phyloP scores from a whole-genome alignment of 2,113 vertebrate species.

The Cebidichthys violaceus region DNA sequence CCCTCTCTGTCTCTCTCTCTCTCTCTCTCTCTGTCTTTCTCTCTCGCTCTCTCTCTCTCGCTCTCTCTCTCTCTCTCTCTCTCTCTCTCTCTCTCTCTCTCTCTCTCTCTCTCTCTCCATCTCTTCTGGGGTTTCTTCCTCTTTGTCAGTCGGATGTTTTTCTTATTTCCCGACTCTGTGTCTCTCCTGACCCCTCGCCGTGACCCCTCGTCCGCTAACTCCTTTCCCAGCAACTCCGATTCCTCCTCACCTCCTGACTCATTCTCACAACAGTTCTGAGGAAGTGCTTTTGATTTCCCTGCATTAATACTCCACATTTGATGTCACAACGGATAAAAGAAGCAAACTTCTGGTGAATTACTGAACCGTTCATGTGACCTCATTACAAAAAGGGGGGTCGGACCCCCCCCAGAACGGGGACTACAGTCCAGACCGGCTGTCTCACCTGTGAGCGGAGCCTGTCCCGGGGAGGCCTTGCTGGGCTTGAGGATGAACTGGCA shows the following conservation, averaged over 20 bases:
- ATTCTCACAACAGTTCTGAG: conserved; percentile 6
- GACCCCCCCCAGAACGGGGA: neutral
- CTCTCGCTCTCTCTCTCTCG: conserved; percentile 70
- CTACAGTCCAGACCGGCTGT: conserved; percentile 1
- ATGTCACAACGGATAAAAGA: too few species aligned
- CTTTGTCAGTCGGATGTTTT: conserved; percentile 49
- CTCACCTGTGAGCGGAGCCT: conserved; percentile 84
- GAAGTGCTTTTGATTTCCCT: too few species aligned
- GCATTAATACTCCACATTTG: too few species aligned
- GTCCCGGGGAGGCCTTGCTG: conserved; percentile 79
- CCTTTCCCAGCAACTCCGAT: conserved; percentile 51
- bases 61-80: conserved; percentile 71
- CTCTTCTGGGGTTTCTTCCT: conserved; percentile 65
- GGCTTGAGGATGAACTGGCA: conserved; percentile 96
- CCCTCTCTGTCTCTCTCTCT: conserved; percentile 59
- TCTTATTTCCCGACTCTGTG: conserved; percentile 15
- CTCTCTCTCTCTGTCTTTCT: conserved; percentile 70
- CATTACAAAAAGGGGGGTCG: neutral
- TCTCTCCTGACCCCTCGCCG: conserved; percentile 34
- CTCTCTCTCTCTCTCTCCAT: conserved; percentile 67
- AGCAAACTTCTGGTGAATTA: neutral
- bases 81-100: conserved; percentile 71
- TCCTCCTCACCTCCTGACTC: conserved; percentile 21
- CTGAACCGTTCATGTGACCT: neutral
- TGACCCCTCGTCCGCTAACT: conserved; percentile 32